These are phyloP conservation scores for Pristionchus entomophagus DNA, from an alignment of 2,888 invertebrate species.

Conservation along the genomic window DNA sequence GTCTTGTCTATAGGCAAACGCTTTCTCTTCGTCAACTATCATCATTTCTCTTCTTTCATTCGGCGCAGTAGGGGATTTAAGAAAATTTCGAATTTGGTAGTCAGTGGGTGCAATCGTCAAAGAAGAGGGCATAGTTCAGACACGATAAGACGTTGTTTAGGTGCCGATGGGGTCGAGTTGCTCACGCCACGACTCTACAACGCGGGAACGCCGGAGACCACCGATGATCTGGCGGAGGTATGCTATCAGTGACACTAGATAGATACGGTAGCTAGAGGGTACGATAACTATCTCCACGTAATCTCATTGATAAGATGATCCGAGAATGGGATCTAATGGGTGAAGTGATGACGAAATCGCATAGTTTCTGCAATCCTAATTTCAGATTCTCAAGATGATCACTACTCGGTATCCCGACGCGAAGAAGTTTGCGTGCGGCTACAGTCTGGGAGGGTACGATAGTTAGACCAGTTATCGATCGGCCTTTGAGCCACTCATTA, in stretches of 20 bases:
- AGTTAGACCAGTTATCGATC: not conserved
- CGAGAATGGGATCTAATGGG: not conserved
- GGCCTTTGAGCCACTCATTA: too few species aligned
- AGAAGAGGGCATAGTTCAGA: too few species aligned
- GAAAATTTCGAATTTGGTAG: too few species aligned
- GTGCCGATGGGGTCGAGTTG: conserved; percentile 80
- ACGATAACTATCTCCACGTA: not conserved
- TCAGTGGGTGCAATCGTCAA: too few species aligned
- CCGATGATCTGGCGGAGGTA: conserved; percentile 76
- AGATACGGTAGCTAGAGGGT: not conserved
- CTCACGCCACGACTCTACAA: conserved; percentile 84
- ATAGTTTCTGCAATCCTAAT: not conserved
- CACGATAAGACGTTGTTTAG: too few species aligned
- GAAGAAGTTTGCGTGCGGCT: conserved; percentile 86
- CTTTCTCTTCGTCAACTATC: too few species aligned
- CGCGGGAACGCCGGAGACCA: conserved; percentile 87
- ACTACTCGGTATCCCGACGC: conserved; percentile 81
- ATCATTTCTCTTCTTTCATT: too few species aligned
- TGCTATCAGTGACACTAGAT: not conserved
- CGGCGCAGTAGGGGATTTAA: too few species aligned
- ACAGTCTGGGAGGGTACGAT: conserved; percentile 86
- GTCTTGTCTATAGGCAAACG: too few species aligned
- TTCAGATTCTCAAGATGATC: conserved; percentile 84
- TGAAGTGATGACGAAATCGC: too few species aligned
- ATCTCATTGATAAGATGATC: not conserved